Base-by-base conservation (phyloP, 2,888 invertebrate genomes). In the Portevinia maculata region DNA sequence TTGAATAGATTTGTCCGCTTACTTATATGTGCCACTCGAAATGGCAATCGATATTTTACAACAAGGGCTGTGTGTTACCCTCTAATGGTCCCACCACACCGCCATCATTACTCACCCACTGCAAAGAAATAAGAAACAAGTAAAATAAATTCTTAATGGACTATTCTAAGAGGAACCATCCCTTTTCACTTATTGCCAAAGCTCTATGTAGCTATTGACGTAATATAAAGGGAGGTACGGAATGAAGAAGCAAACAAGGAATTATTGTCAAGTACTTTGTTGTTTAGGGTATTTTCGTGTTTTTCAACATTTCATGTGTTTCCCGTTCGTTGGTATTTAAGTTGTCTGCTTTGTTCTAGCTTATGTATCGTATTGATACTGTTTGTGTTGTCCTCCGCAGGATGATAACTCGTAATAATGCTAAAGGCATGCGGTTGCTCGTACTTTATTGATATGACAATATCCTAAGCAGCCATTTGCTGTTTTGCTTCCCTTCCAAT, bases 391-490 rank as follows among this genome's bases (percentile, higher is more conserved):
- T 62, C 69, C 69, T 30, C 7, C n/a, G 44, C 30, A 62, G 67
- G 67, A 69, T 48, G 55, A 55, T 59, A 74, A 53, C 52, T 50
- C 62, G 64, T 74, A 60, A 60, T 60, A n/a, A 67, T 55, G 48
- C 19, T 50, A 48, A 55, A 69, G 60, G 69, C 74, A 74, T 74
- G 69, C 62, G 55, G 55, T 74, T 62, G 39, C 44, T 69, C 17
- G 67, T 28, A 79, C 48, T 79, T 79, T 79, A 79, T 79, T 79
- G 75, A 75, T 75, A 69, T 79, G 79, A 75, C 69, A 74, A 79
- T 64, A 37, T 79, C 69, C 74, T 69, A 37, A 55, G 79, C 48
- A 79, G 60, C 41, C 19, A n/a, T 62, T 55, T 46, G 34, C 39
- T 59, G 32, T 55, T 79, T 19, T 59, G 37, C 7, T 30, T 57